Base-by-base conservation (phyloP, 2,888 invertebrate genomes). In the Acleris holmiana region DNA sequence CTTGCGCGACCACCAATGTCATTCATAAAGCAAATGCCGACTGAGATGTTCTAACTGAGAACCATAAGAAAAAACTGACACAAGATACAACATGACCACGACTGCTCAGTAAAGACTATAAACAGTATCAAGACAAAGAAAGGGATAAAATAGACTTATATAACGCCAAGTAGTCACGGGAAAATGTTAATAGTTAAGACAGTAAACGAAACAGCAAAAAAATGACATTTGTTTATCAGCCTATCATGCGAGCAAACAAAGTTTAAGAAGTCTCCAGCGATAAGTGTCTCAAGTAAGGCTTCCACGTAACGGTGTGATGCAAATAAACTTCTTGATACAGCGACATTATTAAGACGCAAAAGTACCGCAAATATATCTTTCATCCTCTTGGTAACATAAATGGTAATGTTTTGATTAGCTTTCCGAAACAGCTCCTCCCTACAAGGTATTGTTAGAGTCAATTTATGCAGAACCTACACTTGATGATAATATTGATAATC, bases 231-330 rank as follows among this genome's bases (percentile, higher is more conserved):
- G 67, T 75, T 79, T 79, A 80, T 81, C 79, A 78, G 74, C 56
- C 69, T 74, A 75, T 77, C 68, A 75, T 73, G 66, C 70, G 71
- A 71, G 68, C 70, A 79, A 78, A 74, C 76, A 72, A 74, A 64
- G 70, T 71, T 54, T 48, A 41, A 59, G 59, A 65, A 18, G 44
- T 46, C 65, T 67, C 29, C 53, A 67, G 61, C 63, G 40, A 67
- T 68, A 61, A 68, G 57, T 65, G 68, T 64, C 66, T 67, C 67
- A 41, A 65, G 63, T 69, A 67, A 67, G 67, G 62, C 66, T 71
- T 71, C 66, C 66, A 67, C 53, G 58, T 71, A 73, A 70, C 68
- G 63, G 66, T 60, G 57, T 35, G 60, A 48, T 60, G 58, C 66
- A 70, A 69, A 66, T 62, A 60, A 60, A 67, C 49, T 65, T 70